phyloP scores from a whole-genome alignment of 2,888 invertebrate genomes.

The Leuctra nigra region DNA sequence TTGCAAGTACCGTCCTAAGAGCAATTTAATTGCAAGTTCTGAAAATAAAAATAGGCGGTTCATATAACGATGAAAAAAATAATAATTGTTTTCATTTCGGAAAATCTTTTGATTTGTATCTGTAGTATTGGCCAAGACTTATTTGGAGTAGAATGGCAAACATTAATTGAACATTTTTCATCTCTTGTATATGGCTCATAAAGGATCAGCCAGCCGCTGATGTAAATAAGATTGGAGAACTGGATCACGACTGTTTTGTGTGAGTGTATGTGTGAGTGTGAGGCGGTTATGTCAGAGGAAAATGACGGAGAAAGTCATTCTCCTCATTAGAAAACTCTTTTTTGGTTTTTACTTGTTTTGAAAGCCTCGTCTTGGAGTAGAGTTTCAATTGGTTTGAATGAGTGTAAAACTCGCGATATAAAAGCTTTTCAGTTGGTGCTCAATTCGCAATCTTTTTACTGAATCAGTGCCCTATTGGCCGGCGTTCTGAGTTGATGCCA shows the following conservation, averaged over 20 bases:
- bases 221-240: not conserved
- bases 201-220: not conserved
- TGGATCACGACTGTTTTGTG: not conserved
- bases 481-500: too few relatives aligned
- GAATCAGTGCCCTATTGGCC: too few relatives aligned
- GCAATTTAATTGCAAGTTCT: too few relatives aligned
- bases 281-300: conserved; percentile 10
- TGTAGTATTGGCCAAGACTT: not conserved
- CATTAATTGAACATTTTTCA: conserved; percentile 8
- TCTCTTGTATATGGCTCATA: not conserved
- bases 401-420: too few relatives aligned
- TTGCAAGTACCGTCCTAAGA: too few relatives aligned
- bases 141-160: not conserved
- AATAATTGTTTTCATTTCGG: too few relatives aligned
- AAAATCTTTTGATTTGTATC: too few relatives aligned
- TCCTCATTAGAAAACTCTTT: conserved; percentile 9
- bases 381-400: conserved; percentile 3
- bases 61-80: too few relatives aligned
- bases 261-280: not conserved
- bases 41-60: too few relatives aligned
- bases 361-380: not conserved
- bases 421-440: too few relatives aligned
- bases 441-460: too few relatives aligned
- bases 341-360: conserved; percentile 1
- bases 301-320: conserved; percentile 7